Conservation (phyloP, 2,888 invertebrate genomes). For the Apotomis betuletana region DNA sequence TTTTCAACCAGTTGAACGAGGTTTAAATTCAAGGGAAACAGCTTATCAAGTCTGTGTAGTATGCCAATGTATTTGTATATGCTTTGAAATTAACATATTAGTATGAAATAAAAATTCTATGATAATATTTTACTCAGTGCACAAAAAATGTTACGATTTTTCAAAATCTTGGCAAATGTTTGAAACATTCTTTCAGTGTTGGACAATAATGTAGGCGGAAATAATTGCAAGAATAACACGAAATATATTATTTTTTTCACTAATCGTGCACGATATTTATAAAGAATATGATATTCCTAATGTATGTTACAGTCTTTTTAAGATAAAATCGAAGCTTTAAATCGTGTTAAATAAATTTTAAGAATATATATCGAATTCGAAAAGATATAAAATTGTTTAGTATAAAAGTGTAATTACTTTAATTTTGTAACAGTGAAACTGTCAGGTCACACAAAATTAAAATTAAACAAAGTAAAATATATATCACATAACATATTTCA, state of each 20-base stretch:
- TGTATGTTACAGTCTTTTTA: slow-evolving; percentile 64
- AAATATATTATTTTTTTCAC: slow-evolving; percentile 45
- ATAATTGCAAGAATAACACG: slow-evolving; percentile 47
- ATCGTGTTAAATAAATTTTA: slow-evolving; percentile 69
- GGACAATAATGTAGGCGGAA: slow-evolving; percentile 78
- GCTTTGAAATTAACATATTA: slow-evolving; percentile 9
- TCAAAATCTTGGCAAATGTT: slow-evolving; percentile 59
- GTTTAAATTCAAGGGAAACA: too few relatives aligned
- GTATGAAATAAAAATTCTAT: slow-evolving; percentile 17
- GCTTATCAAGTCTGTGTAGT: slow-evolving; percentile 6
- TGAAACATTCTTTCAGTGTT: slow-evolving; percentile 68
- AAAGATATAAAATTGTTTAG: slow-evolving; percentile 44
- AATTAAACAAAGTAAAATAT: too few relatives aligned
- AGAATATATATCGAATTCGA: slow-evolving; percentile 55
- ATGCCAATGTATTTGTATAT: slow-evolving; percentile 16
- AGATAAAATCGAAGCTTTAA: slow-evolving; percentile 80
- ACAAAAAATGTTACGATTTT: slow-evolving; percentile 31
- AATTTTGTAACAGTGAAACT: slow-evolving; percentile 24
- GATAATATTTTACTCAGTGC: slow-evolving; percentile 23
- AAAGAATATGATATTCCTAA: slow-evolving; percentile 42
- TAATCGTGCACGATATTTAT: slow-evolving; percentile 45
- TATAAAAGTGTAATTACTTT: slow-evolving; percentile 45
- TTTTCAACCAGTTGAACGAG: background rate
- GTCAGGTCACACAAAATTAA: slow-evolving; percentile 7
- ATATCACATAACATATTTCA: too few relatives aligned